Conservation (phyloP, 2,113 vertebrate species). For the Hiodon alosoides region DNA sequence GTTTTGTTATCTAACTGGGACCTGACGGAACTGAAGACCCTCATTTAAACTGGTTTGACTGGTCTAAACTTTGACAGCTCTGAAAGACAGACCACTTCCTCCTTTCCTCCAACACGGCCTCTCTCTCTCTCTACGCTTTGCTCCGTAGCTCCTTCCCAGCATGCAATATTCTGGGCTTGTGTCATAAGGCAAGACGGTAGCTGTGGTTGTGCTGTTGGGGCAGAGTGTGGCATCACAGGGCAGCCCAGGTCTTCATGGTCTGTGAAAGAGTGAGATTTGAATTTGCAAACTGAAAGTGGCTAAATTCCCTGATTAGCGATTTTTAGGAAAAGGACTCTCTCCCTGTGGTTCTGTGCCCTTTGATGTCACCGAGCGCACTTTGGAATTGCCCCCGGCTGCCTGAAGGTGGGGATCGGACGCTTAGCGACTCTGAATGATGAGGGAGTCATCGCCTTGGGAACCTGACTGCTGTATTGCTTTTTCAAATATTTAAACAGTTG, state of each 20-base stretch:
- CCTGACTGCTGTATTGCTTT: conserved; percentile 31
- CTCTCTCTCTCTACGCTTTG: conserved; percentile 50
- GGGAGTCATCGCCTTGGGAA: conserved; percentile 34
- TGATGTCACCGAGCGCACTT: conserved; percentile 34
- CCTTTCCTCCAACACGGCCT: conserved; percentile 33
- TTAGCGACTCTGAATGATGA: conserved; percentile 34
- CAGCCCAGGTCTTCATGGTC: conserved; percentile 38
- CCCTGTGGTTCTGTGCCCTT: conserved; percentile 30
- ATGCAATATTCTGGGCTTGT: conserved; percentile 62
- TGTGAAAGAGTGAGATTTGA: background rate
- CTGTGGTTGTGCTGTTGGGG: conserved; percentile 35
- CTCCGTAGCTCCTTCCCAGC: conserved; percentile 53
- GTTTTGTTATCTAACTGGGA: background rate
- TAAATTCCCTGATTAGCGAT: background rate
- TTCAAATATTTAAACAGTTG: conserved; percentile 29
- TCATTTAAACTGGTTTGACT: background rate
- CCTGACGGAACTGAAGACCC: background rate
- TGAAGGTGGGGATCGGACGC: conserved; percentile 32
- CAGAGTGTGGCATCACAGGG: conserved; percentile 50
- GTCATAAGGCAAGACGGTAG: conserved; percentile 46
- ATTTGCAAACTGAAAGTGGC: background rate
- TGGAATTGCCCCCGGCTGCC: conserved; percentile 9
- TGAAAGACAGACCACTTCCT: conserved; percentile 31
- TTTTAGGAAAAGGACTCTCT: background rate
- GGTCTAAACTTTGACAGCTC: background rate